Evolutionary conservation across 2,888 invertebrate genomes (phyloP), one percentile per base, ranked within the genome.

Genomic region (Cryptophagus acutangulus): DNA sequence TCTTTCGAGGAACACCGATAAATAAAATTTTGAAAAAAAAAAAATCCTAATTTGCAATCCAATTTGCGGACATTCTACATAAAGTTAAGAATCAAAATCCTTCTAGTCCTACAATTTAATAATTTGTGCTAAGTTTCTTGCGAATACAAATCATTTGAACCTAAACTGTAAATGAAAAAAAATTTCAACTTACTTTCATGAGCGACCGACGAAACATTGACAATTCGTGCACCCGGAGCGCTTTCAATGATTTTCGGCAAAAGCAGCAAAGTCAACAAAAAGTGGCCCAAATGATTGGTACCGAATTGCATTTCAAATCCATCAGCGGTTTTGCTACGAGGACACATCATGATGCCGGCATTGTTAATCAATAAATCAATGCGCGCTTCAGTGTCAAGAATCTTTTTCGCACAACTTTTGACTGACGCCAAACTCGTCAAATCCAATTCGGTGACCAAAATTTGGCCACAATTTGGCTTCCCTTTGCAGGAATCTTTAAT

Each of bases 271-370:
- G 73, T 73, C 30, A 73, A 60, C 18, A 72, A 54, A 45, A 73
- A 71, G 43, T 69, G 71, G 9, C 67, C 67, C 41, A 70, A 51
- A 62, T 84, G 79, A 61, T 84, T 84, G 1, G 79, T 76, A 8
- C 78, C 82, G 8, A 84, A 67, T 45, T 84, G 83, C 38, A 71
- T 71, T 63, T 84, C 84, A 51, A 78, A 77, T 0, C 81, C 82
- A 53, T 84, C 83, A 33, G 73, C 74, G 0, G 83, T 82, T 36
- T 70, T 67, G 1, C 73, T 68, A 38, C 73, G 69, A 0, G 81
- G 79, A 36, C 79, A 78, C 63, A 77, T 73, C 81, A 83, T 81
- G 1, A 84, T 73, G 0, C 85, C 85, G 3, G 83, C 84, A 64
- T 84, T 84, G 54, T 84, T 84, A 1, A 84, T 75, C 2, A 84